phyloP scores from a whole-genome alignment of 2,797 vertebrate genomes.

The Pitangus sulphuratus region DNA sequence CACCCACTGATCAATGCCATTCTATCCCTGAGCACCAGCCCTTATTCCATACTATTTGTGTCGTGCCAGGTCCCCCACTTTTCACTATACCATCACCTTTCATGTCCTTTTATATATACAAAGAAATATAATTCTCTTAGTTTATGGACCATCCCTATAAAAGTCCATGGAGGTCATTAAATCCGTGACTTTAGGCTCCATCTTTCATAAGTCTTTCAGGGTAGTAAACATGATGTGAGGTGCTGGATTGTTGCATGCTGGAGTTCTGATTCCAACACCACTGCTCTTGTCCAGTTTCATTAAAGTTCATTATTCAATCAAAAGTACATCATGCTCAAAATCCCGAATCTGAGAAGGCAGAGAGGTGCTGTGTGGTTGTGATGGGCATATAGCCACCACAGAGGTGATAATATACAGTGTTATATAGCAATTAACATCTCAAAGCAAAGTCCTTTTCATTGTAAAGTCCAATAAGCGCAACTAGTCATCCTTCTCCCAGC shows the following conservation, averaged over 20 bases:
- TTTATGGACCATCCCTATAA: not conserved
- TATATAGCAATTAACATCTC: not conserved
- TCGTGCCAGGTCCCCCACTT: not conserved
- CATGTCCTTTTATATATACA: not conserved
- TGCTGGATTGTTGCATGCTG: not conserved
- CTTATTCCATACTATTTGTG: not conserved
- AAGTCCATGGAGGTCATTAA: not conserved
- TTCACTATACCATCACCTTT: not conserved
- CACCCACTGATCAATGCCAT: not conserved
- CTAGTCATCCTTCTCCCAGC: slow-evolving; percentile 11
- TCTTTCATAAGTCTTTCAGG: not conserved
- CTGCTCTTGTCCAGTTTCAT: not conserved
- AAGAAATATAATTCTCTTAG: not conserved
- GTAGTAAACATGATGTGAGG: not conserved
- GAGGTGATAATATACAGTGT: not conserved
- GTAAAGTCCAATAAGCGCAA: not conserved
- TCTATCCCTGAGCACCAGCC: fast-evolving
- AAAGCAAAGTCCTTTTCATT: not conserved
- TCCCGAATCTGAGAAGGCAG: not conserved
- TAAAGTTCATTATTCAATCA: not conserved
- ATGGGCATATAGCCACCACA: not conserved
- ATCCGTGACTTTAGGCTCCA: not conserved
- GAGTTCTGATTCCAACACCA: not conserved
- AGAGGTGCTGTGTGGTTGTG: not conserved
- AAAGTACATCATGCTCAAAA: not conserved